These are phyloP conservation scores for Lateolabrax maculatus DNA, from an alignment of 2,797 vertebrate species.

Conservation along the genomic window DNA sequence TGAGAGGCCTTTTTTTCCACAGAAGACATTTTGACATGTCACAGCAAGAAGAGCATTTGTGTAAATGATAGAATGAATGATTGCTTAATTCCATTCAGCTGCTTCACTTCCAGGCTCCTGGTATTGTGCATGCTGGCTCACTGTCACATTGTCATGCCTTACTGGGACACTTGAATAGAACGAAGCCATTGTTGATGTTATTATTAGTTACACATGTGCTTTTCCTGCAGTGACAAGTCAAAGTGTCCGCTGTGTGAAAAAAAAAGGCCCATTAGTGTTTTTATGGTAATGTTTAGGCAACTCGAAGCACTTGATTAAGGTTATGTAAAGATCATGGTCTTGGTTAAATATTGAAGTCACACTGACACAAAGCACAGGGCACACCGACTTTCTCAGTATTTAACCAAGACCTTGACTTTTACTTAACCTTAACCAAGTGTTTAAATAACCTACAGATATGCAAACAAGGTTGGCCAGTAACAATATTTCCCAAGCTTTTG, in stretches of 20 bases:
- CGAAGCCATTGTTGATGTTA: neutral
- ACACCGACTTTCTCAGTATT: constrained; percentile 4
- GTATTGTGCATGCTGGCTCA: neutral
- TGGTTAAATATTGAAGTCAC: constrained; percentile 13
- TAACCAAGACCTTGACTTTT: neutral
- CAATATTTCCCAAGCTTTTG: neutral
- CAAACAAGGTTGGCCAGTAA: neutral
- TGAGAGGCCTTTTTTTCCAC: neutral
- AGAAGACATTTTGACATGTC: neutral
- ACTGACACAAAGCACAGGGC: neutral
- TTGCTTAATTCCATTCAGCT: constrained; percentile 12
- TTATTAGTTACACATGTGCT: constrained; percentile 8
- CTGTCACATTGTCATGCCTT: constrained; percentile 15
- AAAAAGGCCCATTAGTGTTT: neutral
- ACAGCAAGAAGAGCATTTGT: neutral
- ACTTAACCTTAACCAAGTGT: neutral
- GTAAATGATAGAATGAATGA: constrained; percentile 10
- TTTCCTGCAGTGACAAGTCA: neutral
- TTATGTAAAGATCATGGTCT: neutral
- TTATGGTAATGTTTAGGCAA: neutral
- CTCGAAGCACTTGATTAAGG: constrained; percentile 4
- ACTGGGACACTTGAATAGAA: constrained; percentile 8
- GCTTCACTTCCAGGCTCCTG: constrained; percentile 11
- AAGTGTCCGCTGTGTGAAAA: constrained; percentile 15
- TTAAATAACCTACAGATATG: constrained; percentile 13